These are phyloP conservation scores for Alethe diademata DNA, from an alignment of 2,113 vertebrate species.

Conservation along the genomic window DNA sequence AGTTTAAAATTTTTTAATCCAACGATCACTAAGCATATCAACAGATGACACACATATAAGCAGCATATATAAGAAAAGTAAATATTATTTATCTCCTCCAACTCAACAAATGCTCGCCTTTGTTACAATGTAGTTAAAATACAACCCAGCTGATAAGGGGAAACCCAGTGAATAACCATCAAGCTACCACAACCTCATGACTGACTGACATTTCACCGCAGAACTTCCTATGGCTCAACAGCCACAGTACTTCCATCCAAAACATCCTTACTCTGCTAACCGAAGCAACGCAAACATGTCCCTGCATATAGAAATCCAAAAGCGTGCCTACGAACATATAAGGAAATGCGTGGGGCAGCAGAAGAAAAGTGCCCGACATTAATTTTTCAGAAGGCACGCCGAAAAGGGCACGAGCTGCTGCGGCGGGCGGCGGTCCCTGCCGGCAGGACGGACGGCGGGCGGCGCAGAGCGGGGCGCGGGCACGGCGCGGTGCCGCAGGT, in stretches of 20 bases:
- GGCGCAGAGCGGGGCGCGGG: background rate
- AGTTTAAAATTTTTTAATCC: background rate
- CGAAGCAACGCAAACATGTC: rapidly evolving
- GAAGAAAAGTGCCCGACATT: background rate
- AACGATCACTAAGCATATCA: background rate
- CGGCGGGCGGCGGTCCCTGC: rapidly evolving
- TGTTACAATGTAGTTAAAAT: background rate
- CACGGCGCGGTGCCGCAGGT: rapidly evolving
- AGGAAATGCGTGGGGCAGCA: background rate
- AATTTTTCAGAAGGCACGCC: background rate
- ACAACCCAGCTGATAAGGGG: background rate
- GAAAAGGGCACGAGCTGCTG: too few relatives aligned
- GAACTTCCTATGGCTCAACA: background rate
- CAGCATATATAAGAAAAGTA: background rate
- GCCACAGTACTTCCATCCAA: background rate
- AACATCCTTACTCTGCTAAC: background rate
- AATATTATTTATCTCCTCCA: background rate
- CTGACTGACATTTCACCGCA: background rate
- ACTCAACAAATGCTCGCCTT: background rate
- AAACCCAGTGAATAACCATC: background rate
- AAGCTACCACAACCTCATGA: background rate
- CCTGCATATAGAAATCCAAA: rapidly evolving
- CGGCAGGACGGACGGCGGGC: rapidly evolving
- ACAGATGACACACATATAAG: background rate
- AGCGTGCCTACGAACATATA: rapidly evolving